phyloP scores from a whole-genome alignment of 2,888 invertebrate genomes.

The Opisthograptis luteolata region DNA sequence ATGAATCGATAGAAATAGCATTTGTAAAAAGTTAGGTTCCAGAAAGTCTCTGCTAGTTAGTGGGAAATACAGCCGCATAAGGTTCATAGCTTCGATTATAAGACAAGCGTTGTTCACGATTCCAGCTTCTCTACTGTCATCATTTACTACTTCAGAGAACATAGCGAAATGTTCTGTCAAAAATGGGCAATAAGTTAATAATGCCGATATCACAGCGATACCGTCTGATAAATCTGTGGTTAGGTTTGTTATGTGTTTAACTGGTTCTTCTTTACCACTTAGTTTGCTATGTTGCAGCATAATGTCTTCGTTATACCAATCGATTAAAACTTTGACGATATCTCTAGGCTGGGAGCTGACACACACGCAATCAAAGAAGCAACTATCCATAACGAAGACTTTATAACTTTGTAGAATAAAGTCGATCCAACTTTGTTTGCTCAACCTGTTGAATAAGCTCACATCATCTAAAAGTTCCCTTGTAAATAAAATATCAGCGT shows the following conservation, averaged over 20 bases:
- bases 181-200: slow-evolving; percentile 85
- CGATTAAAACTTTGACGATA: slow-evolving; percentile 62
- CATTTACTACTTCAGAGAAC: slow-evolving; percentile 72
- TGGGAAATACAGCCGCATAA: slow-evolving; percentile 82
- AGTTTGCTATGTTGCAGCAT: slow-evolving; percentile 52
- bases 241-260: slow-evolving; percentile 70
- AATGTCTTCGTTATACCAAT: slow-evolving; percentile 71
- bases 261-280: slow-evolving; percentile 45
- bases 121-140: slow-evolving; percentile 56
- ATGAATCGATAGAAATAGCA: slow-evolving; percentile 83
- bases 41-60: slow-evolving; percentile 79
- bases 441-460: slow-evolving; percentile 62
- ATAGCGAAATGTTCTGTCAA: slow-evolving; percentile 69
- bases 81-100: slow-evolving; percentile 81
- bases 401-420: slow-evolving; percentile 86
- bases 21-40: slow-evolving; percentile 81
- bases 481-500: slow-evolving; percentile 62
- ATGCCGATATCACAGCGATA: slow-evolving; percentile 80
- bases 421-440: slow-evolving; percentile 85
- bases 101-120: slow-evolving; percentile 84
- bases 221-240: slow-evolving; percentile 82
- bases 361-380: slow-evolving; percentile 76
- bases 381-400: slow-evolving; percentile 78
- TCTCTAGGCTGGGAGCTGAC: slow-evolving; percentile 59
- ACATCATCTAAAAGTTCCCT: slow-evolving; percentile 56